Conservation (phyloP, 1,140 invertebrate species). For the Pygmarrhopalites habei region DNA sequence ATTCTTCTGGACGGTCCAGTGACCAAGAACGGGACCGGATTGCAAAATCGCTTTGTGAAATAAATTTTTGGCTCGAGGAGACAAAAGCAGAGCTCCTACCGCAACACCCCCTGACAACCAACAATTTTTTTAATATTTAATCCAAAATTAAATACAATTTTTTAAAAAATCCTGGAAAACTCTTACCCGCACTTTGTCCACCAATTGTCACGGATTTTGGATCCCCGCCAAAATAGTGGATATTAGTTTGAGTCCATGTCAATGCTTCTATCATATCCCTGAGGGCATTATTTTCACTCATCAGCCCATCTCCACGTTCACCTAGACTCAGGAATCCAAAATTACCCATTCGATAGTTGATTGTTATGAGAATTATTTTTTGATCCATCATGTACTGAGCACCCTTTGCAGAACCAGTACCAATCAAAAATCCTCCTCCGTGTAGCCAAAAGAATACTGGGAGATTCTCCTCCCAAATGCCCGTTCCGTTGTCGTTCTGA, state of each 20-base stretch:
- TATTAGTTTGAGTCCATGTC: background rate
- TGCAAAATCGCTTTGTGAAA: too few species aligned
- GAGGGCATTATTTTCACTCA: background rate
- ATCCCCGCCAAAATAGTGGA: background rate
- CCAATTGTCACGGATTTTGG: background rate
- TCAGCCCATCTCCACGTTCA: background rate
- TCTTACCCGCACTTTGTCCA: background rate
- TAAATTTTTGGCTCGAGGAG: too few species aligned
- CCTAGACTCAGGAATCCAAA: constrained; percentile 38
- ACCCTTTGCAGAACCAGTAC: constrained; percentile 27
- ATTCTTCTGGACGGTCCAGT: too few species aligned
- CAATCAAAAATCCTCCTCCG: background rate
- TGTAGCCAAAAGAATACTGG: background rate
- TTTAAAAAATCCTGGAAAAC: too few species aligned
- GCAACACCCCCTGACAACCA: too few species aligned
- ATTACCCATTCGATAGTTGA: constrained; percentile 57
- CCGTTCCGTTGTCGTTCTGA: too few species aligned
- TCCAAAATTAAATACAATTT: too few species aligned
- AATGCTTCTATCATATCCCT: background rate
- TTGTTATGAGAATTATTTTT: constrained; percentile 54
- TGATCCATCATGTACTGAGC: constrained; percentile 55
- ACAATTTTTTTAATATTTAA: too few species aligned
- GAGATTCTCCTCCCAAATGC: too few species aligned
- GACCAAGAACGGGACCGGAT: too few species aligned
- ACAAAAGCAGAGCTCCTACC: too few species aligned